Base-by-base conservation (phyloP, 2,888 invertebrate genomes). In the Eilema caniola region DNA sequence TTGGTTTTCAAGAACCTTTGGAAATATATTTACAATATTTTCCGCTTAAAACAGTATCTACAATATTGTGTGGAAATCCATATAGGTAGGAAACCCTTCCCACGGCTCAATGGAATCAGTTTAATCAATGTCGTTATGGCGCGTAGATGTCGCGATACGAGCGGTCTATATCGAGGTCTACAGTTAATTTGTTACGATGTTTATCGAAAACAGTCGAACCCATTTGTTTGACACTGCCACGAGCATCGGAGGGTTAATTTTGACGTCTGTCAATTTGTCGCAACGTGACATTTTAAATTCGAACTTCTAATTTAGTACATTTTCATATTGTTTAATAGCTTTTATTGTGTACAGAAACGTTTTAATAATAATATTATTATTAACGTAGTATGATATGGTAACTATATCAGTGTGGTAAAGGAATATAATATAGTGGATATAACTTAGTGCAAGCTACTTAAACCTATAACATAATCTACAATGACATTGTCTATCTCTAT, bases 161-260 rank as follows among this genome's bases (percentile, higher is more conserved):
- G 74, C 76, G 81, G 74, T 73, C 76, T 77, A 84, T 84, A 81
- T 80, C 79, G 82, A 71, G 77, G 79, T 73, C 82, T 66, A 76
- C 81, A 89, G 92, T 92, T 92, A 93, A 93, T 93, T 93, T 92
- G 92, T 91, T 87, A 89, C 90, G 86, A 87, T 90, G 89, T 84
- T 84, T 84, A 84, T 84, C 84, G 81, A 84, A 84, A 86, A 87
- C 86, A 81, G 78, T 84, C 83, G 84, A 85, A 85, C 84, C 84
- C 87, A 86, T 88, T 87, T 88, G 87, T 88, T 81, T 82, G 80
- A 89, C 89, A 87, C 84, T 86, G 79, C 85, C 87, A 87, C 86
- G 84, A 85, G 81, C 76, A 79, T 73, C 71, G 80, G 73, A 76
- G 79, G 82, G 82, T 85, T 88, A 88, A 88, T 89, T 91, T 88